phyloP scores from a whole-genome alignment of 1,140 invertebrate genomes.

The Paracyclopina nana region DNA sequence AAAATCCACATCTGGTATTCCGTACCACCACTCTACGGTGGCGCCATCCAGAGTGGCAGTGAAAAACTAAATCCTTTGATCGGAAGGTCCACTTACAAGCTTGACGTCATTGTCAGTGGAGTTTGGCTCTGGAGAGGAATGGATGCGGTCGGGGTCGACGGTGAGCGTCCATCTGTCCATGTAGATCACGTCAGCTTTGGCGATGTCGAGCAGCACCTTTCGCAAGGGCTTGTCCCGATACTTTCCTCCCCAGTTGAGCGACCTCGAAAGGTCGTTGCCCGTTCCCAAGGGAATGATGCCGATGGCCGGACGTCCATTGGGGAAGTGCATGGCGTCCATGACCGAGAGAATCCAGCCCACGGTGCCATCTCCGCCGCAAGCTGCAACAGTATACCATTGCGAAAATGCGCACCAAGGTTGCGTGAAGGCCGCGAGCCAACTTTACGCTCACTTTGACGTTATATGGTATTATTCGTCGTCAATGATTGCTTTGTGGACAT shows the following conservation, averaged over 20 bases:
- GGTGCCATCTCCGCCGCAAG: slow-evolving; percentile 16
- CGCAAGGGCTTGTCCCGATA: slow-evolving; percentile 12
- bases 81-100: too few species aligned
- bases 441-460: too few species aligned
- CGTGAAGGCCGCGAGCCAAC: not conserved
- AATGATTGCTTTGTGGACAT: too few species aligned
- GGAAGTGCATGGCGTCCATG: slow-evolving; percentile 4
- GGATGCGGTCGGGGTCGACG: not conserved
- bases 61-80: too few species aligned
- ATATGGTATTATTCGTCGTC: too few species aligned
- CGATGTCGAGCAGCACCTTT: slow-evolving; percentile 11
- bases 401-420: not conserved
- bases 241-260: slow-evolving; percentile 13
- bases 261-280: slow-evolving; percentile 14
- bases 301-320: not conserved
- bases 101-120: not conserved
- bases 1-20: too few species aligned
- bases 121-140: not conserved
- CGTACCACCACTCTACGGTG: too few species aligned
- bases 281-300: slow-evolving; percentile 16
- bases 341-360: slow-evolving; percentile 17
- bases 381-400: slow-evolving; percentile 7
- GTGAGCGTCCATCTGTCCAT: slow-evolving; percentile 11
- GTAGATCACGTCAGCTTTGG: slow-evolving; percentile 7
- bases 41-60: too few species aligned